A percentile compares a stretch with the other conserved stretches of the same genome.
Conservation (phyloP, 2,888 invertebrate species). For the Thelaira solivaga region DNA sequence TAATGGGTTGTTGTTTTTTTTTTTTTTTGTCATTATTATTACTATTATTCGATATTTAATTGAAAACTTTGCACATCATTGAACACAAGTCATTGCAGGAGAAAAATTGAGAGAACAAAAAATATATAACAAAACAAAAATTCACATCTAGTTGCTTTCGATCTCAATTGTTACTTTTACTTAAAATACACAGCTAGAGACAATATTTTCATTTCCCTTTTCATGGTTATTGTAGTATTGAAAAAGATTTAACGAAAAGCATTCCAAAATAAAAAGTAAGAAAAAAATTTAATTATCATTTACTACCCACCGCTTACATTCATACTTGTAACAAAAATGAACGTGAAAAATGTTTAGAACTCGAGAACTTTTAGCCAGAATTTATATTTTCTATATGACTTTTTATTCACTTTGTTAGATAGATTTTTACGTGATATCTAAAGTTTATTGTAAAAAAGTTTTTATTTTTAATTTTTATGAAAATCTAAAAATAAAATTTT, state of each 20-base stretch:
- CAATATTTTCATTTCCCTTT: conserved; percentile 38
- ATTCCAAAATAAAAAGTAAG: background rate
- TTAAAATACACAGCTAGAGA: background rate
- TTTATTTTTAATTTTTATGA: conserved; percentile 1
- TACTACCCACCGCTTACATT: conserved; percentile 1
- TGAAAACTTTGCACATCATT: conserved; percentile 64
- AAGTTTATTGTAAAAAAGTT: background rate
- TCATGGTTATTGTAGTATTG: conserved; percentile 1
- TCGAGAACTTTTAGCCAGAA: conserved; percentile 23
- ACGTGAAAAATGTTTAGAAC: conserved; percentile 28
- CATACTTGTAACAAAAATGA: conserved; percentile 1
- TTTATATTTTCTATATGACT: background rate
- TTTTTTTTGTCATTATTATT: background rate
- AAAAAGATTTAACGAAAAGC: conserved; percentile 20
- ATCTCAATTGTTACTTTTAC: conserved; percentile 28
- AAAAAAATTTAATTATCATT: background rate
- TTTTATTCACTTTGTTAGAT: background rate
- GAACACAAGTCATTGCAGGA: conserved; percentile 38
- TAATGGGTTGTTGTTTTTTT: background rate
- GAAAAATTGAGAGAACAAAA: conserved; percentile 12
- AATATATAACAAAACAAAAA: no score
- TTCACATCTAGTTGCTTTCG: conserved; percentile 28
- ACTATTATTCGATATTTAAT: conserved; percentile 58
- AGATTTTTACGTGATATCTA: background rate
- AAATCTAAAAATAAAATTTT: background rate